A percentile compares a stretch with the other conserved stretches of the same genome.
Evolutionary conservation across 2,797 vertebrate species (phyloP).

Genomic region (Chaetodon trifasciatus): DNA sequence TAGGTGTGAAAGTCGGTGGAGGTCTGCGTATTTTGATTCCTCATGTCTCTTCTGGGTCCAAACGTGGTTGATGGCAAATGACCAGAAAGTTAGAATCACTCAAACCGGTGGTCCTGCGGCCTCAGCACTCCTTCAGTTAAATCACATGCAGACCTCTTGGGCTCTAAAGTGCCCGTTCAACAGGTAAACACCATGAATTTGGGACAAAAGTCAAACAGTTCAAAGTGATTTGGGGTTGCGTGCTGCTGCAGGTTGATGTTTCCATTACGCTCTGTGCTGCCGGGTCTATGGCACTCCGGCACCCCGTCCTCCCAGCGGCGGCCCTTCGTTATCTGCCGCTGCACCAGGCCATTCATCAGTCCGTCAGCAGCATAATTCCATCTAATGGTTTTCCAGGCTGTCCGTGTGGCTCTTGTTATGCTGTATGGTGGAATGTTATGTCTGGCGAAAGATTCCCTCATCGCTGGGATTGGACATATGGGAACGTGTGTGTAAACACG

Average conservation of each 20-base stretch:
- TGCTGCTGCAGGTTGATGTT: no score
- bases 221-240: no score
- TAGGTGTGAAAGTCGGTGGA: background rate
- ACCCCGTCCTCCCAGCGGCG: background rate
- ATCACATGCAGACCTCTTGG: background rate
- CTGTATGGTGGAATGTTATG: constrained; percentile 24
- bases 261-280: background rate
- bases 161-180: background rate
- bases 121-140: background rate
- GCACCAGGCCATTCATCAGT: constrained; percentile 14
- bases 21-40: background rate
- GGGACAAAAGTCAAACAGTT: no score
- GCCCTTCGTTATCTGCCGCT: constrained; percentile 29
- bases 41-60: background rate
- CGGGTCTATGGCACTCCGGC: background rate
- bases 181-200: no score
- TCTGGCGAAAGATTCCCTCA: constrained; percentile 47
- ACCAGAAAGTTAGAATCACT: background rate
- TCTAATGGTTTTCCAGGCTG: constrained; percentile 28
- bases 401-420: constrained; percentile 45
- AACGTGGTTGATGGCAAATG: background rate
- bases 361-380: constrained; percentile 31
- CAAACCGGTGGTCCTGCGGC: background rate
- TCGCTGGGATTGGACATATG: constrained; percentile 42
- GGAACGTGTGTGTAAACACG: constrained; percentile 48